Evolutionary conservation across 2,888 invertebrate species (phyloP).

Genomic region (Didymodactylos carnosus): DNA sequence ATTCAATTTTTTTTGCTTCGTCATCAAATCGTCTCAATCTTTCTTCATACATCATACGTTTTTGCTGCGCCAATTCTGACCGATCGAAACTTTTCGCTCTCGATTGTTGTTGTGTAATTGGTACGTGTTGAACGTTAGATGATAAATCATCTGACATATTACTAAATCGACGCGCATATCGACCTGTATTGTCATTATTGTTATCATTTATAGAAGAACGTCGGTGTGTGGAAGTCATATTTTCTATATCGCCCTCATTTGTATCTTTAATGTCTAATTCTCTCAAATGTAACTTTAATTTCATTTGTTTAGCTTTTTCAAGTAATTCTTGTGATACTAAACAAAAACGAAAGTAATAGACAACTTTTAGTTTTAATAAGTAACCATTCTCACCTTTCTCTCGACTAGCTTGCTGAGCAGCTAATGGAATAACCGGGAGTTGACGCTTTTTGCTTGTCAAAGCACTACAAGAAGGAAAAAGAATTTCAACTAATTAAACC

Average conservation of each 20-base stretch:
- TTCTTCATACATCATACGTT: background rate
- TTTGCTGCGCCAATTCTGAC: no score
- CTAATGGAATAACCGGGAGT: slow-evolving; percentile 6
- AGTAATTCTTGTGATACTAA: background rate
- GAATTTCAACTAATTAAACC: no score
- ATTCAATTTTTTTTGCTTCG: background rate
- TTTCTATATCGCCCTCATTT: no score
- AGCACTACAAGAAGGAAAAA: background rate
- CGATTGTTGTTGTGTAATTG: no score
- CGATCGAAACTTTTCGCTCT: no score
- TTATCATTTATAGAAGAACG: no score
- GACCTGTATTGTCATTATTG: no score
- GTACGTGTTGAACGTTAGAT: no score
- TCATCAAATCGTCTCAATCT: background rate
- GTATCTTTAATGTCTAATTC: no score
- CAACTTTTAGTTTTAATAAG: background rate
- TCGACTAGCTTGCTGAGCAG: background rate
- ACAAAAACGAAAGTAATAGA: background rate
- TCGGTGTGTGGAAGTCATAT: no score
- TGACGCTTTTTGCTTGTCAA: background rate
- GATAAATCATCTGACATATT: no score
- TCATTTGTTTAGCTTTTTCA: background rate
- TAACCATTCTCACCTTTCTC: slow-evolving; percentile 2
- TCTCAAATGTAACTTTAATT: background rate
- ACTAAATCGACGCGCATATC: no score